These are phyloP conservation scores for Amphipyra berbera DNA, from an alignment of 2,888 invertebrate species.

Conservation along the genomic window DNA sequence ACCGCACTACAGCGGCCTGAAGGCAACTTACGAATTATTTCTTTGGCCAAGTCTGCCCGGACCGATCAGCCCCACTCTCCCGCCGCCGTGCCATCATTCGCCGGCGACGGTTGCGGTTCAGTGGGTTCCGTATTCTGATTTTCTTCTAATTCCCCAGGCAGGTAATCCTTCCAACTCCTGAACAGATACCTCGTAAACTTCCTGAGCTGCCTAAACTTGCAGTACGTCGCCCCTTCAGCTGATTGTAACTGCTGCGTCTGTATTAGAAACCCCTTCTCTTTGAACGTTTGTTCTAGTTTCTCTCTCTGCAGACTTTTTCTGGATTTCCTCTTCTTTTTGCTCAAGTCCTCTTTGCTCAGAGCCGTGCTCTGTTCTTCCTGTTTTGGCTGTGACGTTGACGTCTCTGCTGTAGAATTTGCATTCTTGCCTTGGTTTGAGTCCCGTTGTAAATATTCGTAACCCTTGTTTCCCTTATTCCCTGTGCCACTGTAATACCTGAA, in stretches of 20 bases:
- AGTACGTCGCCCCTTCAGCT: conserved; percentile 97
- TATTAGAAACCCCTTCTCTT: conserved; percentile 97
- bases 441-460: conserved; percentile 94
- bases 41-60: conserved; percentile 6
- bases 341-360: conserved; percentile 78
- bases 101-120: conserved; percentile 39
- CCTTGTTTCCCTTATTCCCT: conserved; percentile 94
- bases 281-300: conserved; percentile 97
- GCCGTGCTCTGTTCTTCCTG: conserved; percentile 50
- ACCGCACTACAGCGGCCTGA: conserved; percentile 17
- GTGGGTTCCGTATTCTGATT: conserved; percentile 42
- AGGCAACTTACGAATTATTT: conserved; percentile 25
- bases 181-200: conserved; percentile 98
- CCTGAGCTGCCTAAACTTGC: conserved; percentile 96
- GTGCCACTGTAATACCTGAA: conserved; percentile 96
- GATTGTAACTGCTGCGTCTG: conserved; percentile 98
- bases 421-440: conserved; percentile 91
- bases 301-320: conserved; percentile 95
- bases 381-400: conserved; percentile 64
- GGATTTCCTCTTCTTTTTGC: conserved; percentile 92
- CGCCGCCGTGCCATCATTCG: conserved; percentile 57
- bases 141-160: conserved; percentile 93
- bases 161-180: conserved; percentile 97
- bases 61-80: conserved; percentile 75
- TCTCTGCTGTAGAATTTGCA: conserved; percentile 60